Evolutionary conservation across 2,113 vertebrate species (phyloP).

Genomic region (Mastomys coucha): DNA sequence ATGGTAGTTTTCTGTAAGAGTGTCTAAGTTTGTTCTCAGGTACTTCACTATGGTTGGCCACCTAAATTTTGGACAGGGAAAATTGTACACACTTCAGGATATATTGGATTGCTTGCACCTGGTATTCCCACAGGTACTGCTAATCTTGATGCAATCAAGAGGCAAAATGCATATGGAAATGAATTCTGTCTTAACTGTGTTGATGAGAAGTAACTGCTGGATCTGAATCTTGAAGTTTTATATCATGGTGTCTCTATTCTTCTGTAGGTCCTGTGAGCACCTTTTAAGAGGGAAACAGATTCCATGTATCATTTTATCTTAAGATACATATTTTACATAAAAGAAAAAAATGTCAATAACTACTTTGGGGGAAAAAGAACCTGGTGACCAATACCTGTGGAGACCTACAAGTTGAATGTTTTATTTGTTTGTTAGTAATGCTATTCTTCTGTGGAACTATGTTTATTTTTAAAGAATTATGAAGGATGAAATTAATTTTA

Average conservation of each 20-base stretch:
- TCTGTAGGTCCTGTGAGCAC: neutral
- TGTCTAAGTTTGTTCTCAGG: neutral
- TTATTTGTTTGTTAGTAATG: neutral
- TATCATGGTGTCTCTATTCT: fast-evolving
- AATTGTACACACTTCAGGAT: neutral
- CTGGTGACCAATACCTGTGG: neutral
- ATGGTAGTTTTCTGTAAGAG: neutral
- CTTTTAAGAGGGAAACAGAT: neutral
- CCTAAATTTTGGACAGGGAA: neutral
- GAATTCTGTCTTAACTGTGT: neutral
- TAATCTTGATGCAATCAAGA: neutral
- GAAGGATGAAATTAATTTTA: slow-evolving; percentile 72
- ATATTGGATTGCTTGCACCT: neutral
- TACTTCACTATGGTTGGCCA: too few species aligned
- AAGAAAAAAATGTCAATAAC: neutral
- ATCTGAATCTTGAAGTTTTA: neutral
- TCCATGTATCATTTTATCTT: neutral
- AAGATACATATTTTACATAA: neutral
- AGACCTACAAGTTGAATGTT: neutral
- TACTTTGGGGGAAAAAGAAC: neutral
- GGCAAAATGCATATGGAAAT: neutral
- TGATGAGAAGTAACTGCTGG: neutral
- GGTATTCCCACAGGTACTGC: neutral
- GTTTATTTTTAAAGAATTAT: slow-evolving; percentile 69
- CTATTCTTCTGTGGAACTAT: neutral